Conservation (phyloP, 1,140 invertebrate genomes). For the Hylaeus volcanicus region DNA sequence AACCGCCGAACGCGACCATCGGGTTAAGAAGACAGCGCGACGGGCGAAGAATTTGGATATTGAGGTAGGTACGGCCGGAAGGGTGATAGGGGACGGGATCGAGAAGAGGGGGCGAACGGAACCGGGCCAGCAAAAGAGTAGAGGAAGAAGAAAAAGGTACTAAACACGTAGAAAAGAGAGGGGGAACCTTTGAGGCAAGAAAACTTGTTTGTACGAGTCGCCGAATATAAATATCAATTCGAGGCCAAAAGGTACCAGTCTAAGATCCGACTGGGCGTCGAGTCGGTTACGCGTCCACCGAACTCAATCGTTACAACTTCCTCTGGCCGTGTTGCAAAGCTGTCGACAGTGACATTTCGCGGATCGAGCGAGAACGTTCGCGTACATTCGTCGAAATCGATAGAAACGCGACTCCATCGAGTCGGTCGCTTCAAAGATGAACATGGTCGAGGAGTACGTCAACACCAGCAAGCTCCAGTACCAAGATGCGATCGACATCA, state of each 20-base stretch:
- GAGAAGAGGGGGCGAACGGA: neutral
- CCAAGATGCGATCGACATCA: conserved; percentile 84
- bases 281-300: neutral
- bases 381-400: too few species aligned
- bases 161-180: conserved; percentile 22
- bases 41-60: conserved; percentile 50
- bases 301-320: neutral
- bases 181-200: conserved; percentile 8
- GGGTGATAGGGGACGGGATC: neutral
- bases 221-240: conserved; percentile 67
- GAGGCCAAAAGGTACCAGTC: conserved; percentile 58
- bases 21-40: too few species aligned
- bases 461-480: conserved; percentile 85
- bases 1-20: conserved; percentile 33
- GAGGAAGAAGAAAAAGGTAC: conserved; percentile 28
- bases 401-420: neutral
- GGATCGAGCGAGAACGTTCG: too few species aligned
- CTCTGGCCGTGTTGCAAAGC: neutral
- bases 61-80: conserved; percentile 35
- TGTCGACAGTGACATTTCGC: neutral
- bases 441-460: conserved; percentile 84
- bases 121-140: neutral
- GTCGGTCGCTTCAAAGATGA: conserved; percentile 78
- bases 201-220: conserved; percentile 40
- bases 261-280: conserved; percentile 38